Evolutionary conservation across 2,888 invertebrate species (phyloP).

Genomic region (Dasypolia templi): DNA sequence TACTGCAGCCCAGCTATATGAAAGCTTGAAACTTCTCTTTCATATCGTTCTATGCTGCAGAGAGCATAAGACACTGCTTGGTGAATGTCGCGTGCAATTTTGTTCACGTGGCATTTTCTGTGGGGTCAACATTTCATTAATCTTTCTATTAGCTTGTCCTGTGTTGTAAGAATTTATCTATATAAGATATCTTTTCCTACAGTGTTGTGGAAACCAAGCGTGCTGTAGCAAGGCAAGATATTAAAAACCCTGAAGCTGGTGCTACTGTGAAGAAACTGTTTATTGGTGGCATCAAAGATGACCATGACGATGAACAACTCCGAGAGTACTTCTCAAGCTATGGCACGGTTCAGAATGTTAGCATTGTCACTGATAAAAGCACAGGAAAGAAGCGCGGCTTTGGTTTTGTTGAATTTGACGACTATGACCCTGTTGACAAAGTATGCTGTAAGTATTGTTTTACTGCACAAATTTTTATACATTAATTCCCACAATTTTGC

Average conservation of each 20-base stretch:
- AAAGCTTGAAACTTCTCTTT: slow-evolving; percentile 76
- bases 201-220: slow-evolving; percentile 99
- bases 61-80: slow-evolving; percentile 83
- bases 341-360: slow-evolving; percentile 95
- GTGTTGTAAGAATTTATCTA: neutral
- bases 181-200: slow-evolving; percentile 29
- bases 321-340: slow-evolving; percentile 95
- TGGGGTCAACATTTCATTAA: slow-evolving; percentile 78
- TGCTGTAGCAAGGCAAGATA: slow-evolving; percentile 98
- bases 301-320: slow-evolving; percentile 97
- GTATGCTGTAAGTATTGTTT: slow-evolving; percentile 94
- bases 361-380: slow-evolving; percentile 97
- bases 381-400: slow-evolving; percentile 98
- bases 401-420: slow-evolving; percentile 99
- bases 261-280: slow-evolving; percentile 98
- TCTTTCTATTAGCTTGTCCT: neutral
- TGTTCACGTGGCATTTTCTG: slow-evolving; percentile 87
- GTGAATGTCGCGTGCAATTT: slow-evolving; percentile 82
- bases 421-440: slow-evolving; percentile 99
- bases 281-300: slow-evolving; percentile 98
- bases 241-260: slow-evolving; percentile 97
- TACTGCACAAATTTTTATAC: slow-evolving; percentile 18
- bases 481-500: slow-evolving; percentile 84
- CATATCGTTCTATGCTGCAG: slow-evolving; percentile 87
- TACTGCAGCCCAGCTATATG: slow-evolving; percentile 87